Conservation (phyloP, 2,797 vertebrate genomes). For the Menidia menidia region DNA sequence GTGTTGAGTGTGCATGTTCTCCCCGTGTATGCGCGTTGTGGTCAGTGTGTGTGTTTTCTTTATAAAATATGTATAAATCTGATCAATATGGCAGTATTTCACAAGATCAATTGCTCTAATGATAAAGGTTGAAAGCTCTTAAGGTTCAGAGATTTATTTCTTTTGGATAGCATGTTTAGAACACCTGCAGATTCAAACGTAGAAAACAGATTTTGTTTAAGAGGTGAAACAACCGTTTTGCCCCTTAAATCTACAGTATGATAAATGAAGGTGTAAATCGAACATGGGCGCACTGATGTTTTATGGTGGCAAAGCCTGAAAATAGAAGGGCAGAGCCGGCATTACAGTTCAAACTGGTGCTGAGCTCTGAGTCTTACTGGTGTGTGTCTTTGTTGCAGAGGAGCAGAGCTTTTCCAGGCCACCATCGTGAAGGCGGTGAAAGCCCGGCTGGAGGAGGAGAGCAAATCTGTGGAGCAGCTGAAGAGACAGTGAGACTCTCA, state of each 20-base stretch:
- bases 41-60: too few relatives aligned
- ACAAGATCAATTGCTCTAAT: too few relatives aligned
- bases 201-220: background rate
- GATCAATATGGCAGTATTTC: too few relatives aligned
- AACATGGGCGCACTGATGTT: background rate
- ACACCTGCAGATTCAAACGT: background rate
- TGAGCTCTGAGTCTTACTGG: background rate
- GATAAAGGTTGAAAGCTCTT: too few relatives aligned
- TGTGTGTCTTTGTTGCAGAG: constrained; percentile 81
- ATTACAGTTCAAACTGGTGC: background rate
- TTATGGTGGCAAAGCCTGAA: background rate
- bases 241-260: background rate
- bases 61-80: too few relatives aligned
- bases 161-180: too few relatives aligned
- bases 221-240: background rate
- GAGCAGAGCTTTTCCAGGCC: constrained; percentile 98
- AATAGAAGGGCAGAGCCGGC: background rate
- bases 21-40: too few relatives aligned
- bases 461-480: constrained; percentile 97
- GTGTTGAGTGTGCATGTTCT: background rate
- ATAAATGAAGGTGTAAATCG: background rate
- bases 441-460: constrained; percentile 96
- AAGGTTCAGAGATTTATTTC: too few relatives aligned
- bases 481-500: constrained; percentile 94
- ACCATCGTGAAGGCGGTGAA: constrained; percentile 97